These are phyloP conservation scores for Anguilla anguilla DNA, from an alignment of 2,797 vertebrate genomes.

Conservation along the genomic window DNA sequence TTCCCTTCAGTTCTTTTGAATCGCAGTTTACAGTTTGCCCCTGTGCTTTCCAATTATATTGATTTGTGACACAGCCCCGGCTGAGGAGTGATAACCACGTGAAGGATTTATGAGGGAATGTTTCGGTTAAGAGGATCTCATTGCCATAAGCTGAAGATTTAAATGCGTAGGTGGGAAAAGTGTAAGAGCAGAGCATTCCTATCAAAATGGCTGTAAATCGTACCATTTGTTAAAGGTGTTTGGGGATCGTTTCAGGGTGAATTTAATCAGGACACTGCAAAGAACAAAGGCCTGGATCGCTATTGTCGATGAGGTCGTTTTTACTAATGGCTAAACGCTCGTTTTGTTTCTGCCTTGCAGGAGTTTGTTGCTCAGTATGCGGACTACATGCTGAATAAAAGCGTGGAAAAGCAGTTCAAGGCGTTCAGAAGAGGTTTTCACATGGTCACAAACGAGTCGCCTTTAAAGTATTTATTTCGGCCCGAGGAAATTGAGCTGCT, in stretches of 20 bases:
- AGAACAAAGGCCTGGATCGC: not conserved
- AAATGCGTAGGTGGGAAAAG: not conserved
- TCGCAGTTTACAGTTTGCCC: not conserved
- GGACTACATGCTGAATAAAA: constrained; percentile 96
- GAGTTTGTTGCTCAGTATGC: constrained; percentile 94
- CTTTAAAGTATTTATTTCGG: constrained; percentile 94
- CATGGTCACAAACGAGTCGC: constrained; percentile 98
- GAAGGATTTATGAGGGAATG: not conserved
- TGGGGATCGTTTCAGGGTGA: not conserved
- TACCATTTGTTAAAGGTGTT: not conserved
- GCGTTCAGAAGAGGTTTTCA: constrained; percentile 98
- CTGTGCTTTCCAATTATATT: not conserved
- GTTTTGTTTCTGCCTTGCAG: constrained; percentile 63
- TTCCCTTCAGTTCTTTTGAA: not conserved
- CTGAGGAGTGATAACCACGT: not conserved
- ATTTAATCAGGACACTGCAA: not conserved
- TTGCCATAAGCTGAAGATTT: not conserved
- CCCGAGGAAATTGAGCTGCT: constrained; percentile 98
- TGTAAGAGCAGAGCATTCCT: not conserved
- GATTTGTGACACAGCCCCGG: not conserved
- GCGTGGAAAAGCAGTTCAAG: constrained; percentile 94
- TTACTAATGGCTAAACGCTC: not conserved
- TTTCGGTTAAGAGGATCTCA: not conserved
- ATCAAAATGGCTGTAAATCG: not conserved
- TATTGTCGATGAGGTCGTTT: not conserved